A percentile compares a stretch with the other conserved stretches of the same genome.
Evolutionary conservation across 2,888 invertebrate species (phyloP).

Genomic region (Miltochrista miniata): DNA sequence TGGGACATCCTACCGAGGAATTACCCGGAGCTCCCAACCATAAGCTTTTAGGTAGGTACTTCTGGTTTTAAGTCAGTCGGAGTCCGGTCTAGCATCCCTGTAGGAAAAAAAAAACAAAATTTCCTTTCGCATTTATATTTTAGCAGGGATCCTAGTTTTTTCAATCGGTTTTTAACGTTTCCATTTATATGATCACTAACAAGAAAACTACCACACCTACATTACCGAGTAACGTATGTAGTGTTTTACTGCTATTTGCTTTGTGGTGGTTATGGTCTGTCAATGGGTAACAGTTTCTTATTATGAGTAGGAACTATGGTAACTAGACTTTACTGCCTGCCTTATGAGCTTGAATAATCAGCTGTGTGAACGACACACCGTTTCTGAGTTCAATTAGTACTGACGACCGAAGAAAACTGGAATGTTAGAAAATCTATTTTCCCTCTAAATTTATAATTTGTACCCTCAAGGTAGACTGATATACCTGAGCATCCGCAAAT

Average conservation of each 20-base stretch:
- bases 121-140: too few species aligned
- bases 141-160: not conserved
- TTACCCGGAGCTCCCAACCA: too few species aligned
- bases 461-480: too few species aligned
- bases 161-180: too few species aligned
- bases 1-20: too few species aligned
- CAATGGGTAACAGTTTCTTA: conserved; percentile 8
- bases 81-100: too few species aligned
- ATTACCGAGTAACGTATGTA: not conserved
- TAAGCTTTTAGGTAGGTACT: too few species aligned
- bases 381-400: not conserved
- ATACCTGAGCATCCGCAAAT: too few species aligned
- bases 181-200: not conserved
- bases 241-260: not conserved
- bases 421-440: too few species aligned
- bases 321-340: conserved; percentile 2
- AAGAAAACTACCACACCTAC: not conserved
- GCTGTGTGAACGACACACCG: not conserved
- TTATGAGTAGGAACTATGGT: conserved; percentile 6
- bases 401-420: not conserved
- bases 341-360: conserved; percentile 8
- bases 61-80: too few species aligned
- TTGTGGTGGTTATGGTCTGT: conserved; percentile 1
- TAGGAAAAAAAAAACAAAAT: too few species aligned
- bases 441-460: too few species aligned